A percentile compares a stretch with the other conserved stretches of the same genome.
These are phyloP conservation scores for Chydorus sphaericus DNA, from an alignment of 2,888 invertebrate species.

Conservation along the genomic window DNA sequence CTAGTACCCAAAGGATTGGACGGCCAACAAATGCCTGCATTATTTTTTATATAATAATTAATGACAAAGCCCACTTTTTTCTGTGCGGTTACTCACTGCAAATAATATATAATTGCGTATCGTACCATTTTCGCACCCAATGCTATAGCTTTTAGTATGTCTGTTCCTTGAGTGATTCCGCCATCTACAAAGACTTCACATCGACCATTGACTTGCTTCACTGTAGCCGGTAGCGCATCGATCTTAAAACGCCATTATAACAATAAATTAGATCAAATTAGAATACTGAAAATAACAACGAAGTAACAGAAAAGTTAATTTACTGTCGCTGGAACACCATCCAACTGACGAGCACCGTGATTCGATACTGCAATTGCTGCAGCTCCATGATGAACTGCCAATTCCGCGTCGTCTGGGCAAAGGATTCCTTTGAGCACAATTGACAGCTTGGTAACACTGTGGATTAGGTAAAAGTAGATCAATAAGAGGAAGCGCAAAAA, in stretches of 20 bases:
- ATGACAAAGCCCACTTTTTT: too few species aligned
- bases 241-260: too few species aligned
- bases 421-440: conserved; percentile 75
- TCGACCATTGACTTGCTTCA: conserved; percentile 24
- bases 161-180: conserved; percentile 28
- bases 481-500: too few species aligned
- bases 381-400: conserved; percentile 56
- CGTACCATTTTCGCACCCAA: conserved; percentile 31
- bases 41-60: too few species aligned
- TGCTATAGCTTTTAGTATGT: conserved; percentile 32
- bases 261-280: too few species aligned
- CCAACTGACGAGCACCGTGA: conserved; percentile 82
- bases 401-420: conserved; percentile 67
- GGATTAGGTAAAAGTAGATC: neutral
- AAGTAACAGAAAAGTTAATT: neutral
- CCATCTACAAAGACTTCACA: conserved; percentile 30
- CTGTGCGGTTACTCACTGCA: too few species aligned
- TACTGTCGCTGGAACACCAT: conserved; percentile 70
- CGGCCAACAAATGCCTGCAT: conserved; percentile 72
- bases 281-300: too few species aligned
- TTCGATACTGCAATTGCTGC: conserved; percentile 78
- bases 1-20: conserved; percentile 71
- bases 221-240: conserved; percentile 41
- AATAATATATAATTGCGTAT: too few species aligned
- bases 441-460: conserved; percentile 54